These are phyloP conservation scores for Phalera bucephala DNA, from an alignment of 2,888 invertebrate species.

Conservation along the genomic window DNA sequence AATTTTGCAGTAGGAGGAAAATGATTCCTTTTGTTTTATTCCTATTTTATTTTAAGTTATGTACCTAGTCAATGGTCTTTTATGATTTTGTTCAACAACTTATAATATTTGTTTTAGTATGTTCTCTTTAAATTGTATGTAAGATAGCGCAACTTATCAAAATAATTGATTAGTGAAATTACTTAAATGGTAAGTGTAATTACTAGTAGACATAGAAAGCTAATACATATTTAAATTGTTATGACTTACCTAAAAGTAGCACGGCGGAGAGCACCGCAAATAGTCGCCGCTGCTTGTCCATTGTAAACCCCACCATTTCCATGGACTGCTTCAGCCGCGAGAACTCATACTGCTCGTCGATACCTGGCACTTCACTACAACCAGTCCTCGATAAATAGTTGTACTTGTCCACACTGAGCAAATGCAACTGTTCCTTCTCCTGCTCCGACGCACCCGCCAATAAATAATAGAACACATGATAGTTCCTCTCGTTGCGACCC, in stretches of 20 bases:
- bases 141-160: neutral
- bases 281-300: slow-evolving; percentile 94
- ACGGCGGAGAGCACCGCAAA: slow-evolving; percentile 98
- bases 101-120: neutral
- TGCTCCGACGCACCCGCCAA: slow-evolving; percentile 94
- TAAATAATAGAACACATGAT: slow-evolving; percentile 98
- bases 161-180: neutral
- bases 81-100: too few relatives aligned
- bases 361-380: slow-evolving; percentile 92
- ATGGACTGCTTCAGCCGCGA: slow-evolving; percentile 96
- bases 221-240: too few relatives aligned
- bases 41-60: too few relatives aligned
- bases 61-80: too few relatives aligned
- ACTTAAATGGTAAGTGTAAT: too few relatives aligned
- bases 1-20: too few relatives aligned
- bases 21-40: too few relatives aligned
- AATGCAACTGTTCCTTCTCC: slow-evolving; percentile 91
- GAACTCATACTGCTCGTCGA: slow-evolving; percentile 96
- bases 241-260: slow-evolving; percentile 89
- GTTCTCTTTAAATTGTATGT: neutral
- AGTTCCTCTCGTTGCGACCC: slow-evolving; percentile 96
- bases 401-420: slow-evolving; percentile 93
- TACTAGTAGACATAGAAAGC: too few relatives aligned
- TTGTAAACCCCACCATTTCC: slow-evolving; percentile 98
- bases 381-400: slow-evolving; percentile 96